Base-by-base conservation (phyloP, 2,113 vertebrate genomes). In the Hyperoodon ampullatus region DNA sequence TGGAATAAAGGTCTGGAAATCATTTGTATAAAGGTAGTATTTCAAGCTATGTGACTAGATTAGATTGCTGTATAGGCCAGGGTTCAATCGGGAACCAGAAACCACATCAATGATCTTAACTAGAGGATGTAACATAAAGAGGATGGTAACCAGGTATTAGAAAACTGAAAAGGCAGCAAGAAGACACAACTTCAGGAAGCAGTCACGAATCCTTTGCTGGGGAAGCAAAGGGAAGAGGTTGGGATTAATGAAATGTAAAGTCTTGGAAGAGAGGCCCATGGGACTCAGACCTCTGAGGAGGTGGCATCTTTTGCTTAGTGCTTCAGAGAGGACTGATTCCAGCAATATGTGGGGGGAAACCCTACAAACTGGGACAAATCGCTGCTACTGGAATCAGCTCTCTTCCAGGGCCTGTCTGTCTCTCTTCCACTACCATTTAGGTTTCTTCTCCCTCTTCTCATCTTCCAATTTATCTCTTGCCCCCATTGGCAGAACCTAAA, bases 331-430 rank as follows among this genome's bases (percentile, higher is more conserved):
- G 16, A 21, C 23, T 35, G 24, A 53, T 28, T 44, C 61, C 33
- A 26, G 5, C 19, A 28, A 50, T 9, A 21, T 39, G 18, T 33
- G 1, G 1, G 2, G 81, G 1, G 16, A 15, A 35, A 12, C 18
- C 47, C 72, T 94, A 58, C 14, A 65, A 61, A 14, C 6, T 58
- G 1, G 13, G n/a, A 77, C 44, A 42, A 33, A 39, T 28, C 3
- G 0, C 42, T 74, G 24, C 8, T 24, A 2, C 66, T 70, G 42
- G 42, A 63, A 85, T 81, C 60, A 53, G 6, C 28, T 30, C 42
- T 85, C 30, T 86, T 82, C 1, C 33, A 33, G 4, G 9, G 23
- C 42, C 19, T 26, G 60, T 61, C 23, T 61, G 60, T 61, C 60
- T 55, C 19, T 80, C 50, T 55, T 80, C 3, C 61, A 33, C 3